Conservation (phyloP, 1,140 invertebrate species). For the Archegozetes longisetosus region DNA sequence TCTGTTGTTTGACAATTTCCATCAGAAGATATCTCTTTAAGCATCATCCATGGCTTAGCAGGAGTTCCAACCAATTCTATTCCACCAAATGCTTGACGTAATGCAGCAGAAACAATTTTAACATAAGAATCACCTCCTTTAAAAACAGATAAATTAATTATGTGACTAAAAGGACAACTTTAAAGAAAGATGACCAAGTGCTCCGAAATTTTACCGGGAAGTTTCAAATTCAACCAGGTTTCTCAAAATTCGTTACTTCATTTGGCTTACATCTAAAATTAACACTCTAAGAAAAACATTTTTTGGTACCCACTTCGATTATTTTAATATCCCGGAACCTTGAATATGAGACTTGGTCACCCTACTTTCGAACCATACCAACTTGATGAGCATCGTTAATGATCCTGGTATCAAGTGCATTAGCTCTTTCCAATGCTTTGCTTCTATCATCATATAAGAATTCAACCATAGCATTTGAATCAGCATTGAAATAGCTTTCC, state of each 20-base stretch:
- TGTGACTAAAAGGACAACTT: too few species aligned
- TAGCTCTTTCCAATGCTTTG: background rate
- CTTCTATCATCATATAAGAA: background rate
- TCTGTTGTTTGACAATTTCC: background rate
- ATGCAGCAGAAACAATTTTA: background rate
- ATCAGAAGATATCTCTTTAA: background rate
- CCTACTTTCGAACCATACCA: too few species aligned
- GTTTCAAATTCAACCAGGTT: too few species aligned
- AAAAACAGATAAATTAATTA: too few species aligned
- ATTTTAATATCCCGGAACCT: too few species aligned
- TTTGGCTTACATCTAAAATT: too few species aligned
- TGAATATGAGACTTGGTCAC: too few species aligned
- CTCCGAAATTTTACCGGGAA: too few species aligned
- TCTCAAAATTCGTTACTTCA: too few species aligned
- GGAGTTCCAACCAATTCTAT: background rate
- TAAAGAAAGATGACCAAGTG: too few species aligned
- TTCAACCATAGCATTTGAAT: background rate
- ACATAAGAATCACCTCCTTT: background rate
- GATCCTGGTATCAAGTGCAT: background rate
- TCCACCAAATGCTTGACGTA: background rate
- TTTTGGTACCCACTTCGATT: too few species aligned
- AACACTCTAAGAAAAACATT: too few species aligned
- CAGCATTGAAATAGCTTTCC: background rate
- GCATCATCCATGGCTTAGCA: background rate
- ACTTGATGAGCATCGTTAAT: background rate